Evolutionary conservation across 1,140 invertebrate species (phyloP), one percentile per base, ranked within the genome.

Genomic region (Drosophila grimshawi): DNA sequence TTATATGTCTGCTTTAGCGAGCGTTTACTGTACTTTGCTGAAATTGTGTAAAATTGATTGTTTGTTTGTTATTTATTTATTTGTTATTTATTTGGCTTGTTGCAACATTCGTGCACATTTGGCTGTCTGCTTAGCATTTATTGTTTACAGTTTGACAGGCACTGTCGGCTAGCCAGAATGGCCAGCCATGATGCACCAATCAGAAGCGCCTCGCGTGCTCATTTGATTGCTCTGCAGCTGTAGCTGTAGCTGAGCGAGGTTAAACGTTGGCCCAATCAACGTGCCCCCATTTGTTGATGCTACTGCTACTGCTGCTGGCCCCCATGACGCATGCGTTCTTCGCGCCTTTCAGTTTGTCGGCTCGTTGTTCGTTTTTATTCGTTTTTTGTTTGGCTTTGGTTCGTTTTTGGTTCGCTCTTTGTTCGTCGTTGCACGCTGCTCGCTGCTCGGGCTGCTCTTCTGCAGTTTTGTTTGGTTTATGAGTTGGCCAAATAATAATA

Each of bases 201-300:
- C 76, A 78, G 85, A 71, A 63, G 51, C 70, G 43, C 48, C 63
- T 60, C 61, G 49, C 60, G 53, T 61, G 65, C 62, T 63, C 76
- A 71, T 61, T 68, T 62, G 65, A 75, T 75, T 75, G 71, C 52
- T 29, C 19, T 73, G 71, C 71, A 74, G 48, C 39, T 33, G 51
- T 35, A 48, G 33, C 4, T 27, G 19, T n/a, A 19, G 37, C 53
- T 30, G 65, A 43, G 78, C 60, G 77, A 61, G 83, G 83, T 86
- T 86, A 86, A 86, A 78, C 79, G 80, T 55, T 80, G 83, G 80
- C 77, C 83, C 83, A 88, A 88, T 88, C 83, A 88, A 83, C 80
- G 79, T 86, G 81, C 85, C 83, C 75, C 80, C 85, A 88, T 77
- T 80, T 76, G 81, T 64, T 70, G 67, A 32, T 63, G 60, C 35